phyloP scores from a whole-genome alignment of 2,113 vertebrate species.

The Dolichallabes microphthalmus region DNA sequence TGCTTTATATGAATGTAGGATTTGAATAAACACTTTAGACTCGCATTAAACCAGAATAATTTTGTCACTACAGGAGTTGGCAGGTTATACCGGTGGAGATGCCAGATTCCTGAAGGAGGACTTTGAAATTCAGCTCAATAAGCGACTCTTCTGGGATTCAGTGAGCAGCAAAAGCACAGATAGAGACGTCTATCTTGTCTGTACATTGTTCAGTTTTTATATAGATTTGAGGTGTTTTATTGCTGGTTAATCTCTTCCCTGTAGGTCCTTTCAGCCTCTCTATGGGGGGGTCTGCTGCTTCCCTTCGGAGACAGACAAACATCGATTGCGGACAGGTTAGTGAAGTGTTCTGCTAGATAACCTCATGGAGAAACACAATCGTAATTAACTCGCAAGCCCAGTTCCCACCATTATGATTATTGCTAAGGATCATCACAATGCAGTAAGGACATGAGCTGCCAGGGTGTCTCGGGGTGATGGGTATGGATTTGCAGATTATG shows the following conservation, averaged over 20 bases:
- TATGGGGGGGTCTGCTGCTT: constrained; percentile 92
- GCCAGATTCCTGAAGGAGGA: constrained; percentile 94
- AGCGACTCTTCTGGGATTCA: constrained; percentile 81
- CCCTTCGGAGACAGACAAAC: constrained; percentile 87
- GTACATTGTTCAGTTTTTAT: not conserved
- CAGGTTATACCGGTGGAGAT: constrained; percentile 91
- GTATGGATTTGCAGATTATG: too few relatives aligned
- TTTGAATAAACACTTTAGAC: not conserved
- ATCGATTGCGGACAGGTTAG: constrained; percentile 89
- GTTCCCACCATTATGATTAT: too few relatives aligned
- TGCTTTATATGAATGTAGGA: not conserved
- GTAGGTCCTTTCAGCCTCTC: constrained; percentile 86
- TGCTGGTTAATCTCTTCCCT: not conserved
- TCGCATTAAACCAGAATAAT: not conserved
- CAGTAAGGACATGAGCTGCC: too few relatives aligned
- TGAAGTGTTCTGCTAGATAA: not conserved
- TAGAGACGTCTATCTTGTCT: not conserved
- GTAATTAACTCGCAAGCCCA: not conserved
- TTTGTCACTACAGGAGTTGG: constrained; percentile 79
- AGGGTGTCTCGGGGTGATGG: too few relatives aligned
- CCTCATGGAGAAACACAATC: not conserved
- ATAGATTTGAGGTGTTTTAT: not conserved
- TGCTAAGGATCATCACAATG: too few relatives aligned
- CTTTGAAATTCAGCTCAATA: constrained; percentile 93
- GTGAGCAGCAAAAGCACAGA: constrained; percentile 68